Conservation (phyloP, 2,797 vertebrate genomes). For the Selene dorsalis region DNA sequence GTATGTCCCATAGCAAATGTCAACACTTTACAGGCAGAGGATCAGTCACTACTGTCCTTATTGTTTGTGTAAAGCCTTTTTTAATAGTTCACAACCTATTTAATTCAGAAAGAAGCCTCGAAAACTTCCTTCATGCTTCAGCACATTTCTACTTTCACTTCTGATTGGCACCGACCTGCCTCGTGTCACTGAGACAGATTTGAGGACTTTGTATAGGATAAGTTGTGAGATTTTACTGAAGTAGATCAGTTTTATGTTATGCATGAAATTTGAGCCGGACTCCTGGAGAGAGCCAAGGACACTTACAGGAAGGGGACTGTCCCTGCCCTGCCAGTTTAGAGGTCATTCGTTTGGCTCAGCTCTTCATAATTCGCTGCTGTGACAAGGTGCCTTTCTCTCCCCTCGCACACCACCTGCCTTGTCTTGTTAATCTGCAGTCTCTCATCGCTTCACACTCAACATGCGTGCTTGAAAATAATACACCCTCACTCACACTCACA, state of each 20-base stretch:
- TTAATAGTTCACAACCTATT: neutral
- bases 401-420: constrained; percentile 8
- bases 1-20: neutral
- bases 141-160: neutral
- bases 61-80: neutral
- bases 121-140: constrained; percentile 5
- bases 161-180: neutral
- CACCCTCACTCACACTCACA: neutral
- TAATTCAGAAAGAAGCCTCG: neutral
- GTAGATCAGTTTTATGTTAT: neutral
- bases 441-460: constrained; percentile 47
- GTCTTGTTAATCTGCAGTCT: constrained; percentile 54
- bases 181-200: neutral
- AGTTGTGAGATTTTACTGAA: neutral
- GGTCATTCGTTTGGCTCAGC: constrained; percentile 64
- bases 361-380: constrained; percentile 45
- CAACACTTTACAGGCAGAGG: fast-evolving
- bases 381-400: constrained; percentile 45
- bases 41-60: neutral
- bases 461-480: neutral
- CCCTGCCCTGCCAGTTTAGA: constrained; percentile 58
- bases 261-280: constrained; percentile 35
- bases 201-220: too few species aligned
- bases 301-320: neutral
- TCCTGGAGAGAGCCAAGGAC: constrained; percentile 13